phyloP scores from a whole-genome alignment of 2,888 invertebrate genomes.

The Machimus rusticus region DNA sequence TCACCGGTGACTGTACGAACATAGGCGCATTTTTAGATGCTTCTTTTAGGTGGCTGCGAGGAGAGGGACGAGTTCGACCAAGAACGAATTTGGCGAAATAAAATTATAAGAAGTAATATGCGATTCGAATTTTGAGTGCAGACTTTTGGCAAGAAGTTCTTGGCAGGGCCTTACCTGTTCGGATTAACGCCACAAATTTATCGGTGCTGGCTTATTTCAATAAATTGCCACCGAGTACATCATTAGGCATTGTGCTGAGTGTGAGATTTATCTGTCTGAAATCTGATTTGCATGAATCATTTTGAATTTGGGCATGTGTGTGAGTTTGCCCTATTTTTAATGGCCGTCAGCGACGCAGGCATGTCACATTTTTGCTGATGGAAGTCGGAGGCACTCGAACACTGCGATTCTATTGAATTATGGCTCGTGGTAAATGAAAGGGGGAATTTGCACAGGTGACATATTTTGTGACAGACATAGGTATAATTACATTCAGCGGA shows the following conservation, averaged over 20 bases:
- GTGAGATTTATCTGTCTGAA: slow-evolving; percentile 7
- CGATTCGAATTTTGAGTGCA: background rate
- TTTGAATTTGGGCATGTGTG: background rate
- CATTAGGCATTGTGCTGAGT: background rate
- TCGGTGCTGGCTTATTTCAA: background rate
- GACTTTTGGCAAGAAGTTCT: background rate
- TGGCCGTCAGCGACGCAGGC: background rate
- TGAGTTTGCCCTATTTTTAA: background rate
- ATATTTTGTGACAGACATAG: background rate
- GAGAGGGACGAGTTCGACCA: background rate
- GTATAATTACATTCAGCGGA: slow-evolving; percentile 8
- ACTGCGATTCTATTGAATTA: background rate
- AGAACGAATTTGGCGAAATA: background rate
- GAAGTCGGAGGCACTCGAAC: background rate
- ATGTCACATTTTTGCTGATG: background rate
- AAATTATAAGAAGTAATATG: background rate
- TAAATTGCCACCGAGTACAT: background rate
- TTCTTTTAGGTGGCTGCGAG: background rate
- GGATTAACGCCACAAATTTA: background rate
- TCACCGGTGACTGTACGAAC: background rate
- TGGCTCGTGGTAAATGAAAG: background rate
- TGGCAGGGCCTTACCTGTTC: background rate
- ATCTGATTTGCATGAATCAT: slow-evolving; percentile 6
- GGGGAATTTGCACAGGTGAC: background rate
- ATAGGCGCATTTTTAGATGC: background rate